These are phyloP conservation scores for Hypsopygia costalis DNA, from an alignment of 2,888 invertebrate genomes.

Conservation along the genomic window DNA sequence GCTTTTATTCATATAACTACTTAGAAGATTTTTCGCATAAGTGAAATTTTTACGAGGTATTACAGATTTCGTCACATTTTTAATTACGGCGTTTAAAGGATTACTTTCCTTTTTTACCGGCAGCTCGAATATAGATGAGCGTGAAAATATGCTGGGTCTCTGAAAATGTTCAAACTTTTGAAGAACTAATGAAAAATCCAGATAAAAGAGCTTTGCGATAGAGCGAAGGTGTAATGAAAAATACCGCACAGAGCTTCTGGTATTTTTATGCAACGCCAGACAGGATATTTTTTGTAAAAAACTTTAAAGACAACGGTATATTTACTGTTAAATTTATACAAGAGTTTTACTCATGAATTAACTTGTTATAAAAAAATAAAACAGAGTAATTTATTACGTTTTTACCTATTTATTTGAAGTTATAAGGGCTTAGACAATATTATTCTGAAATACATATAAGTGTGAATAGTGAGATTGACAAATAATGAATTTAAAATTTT, in stretches of 20 bases:
- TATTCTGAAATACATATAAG: too few species aligned
- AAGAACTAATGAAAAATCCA: background rate
- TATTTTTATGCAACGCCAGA: background rate
- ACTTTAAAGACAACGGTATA: too few species aligned
- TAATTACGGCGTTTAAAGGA: too few species aligned
- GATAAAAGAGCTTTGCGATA: background rate
- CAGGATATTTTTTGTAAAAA: background rate
- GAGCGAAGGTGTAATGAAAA: background rate
- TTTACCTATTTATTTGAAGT: too few species aligned
- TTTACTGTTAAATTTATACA: too few species aligned
- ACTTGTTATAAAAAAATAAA: too few species aligned
- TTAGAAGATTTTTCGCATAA: constrained; percentile 35
- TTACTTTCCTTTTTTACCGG: constrained; percentile 15
- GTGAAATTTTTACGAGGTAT: constrained; percentile 47
- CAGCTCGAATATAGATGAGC: constrained; percentile 28
- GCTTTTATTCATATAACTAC: constrained; percentile 31
- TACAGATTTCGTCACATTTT: constrained; percentile 42
- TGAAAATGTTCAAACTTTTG: constrained; percentile 20
- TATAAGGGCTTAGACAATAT: too few species aligned
- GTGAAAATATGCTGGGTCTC: constrained; percentile 37
- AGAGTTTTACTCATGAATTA: too few species aligned
- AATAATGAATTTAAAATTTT: too few species aligned
- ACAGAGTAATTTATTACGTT: too few species aligned
- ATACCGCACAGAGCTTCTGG: background rate
- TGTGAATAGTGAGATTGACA: too few species aligned